Evolutionary conservation across 2,888 invertebrate species (phyloP).

Genomic region (Buathra laborator): DNA sequence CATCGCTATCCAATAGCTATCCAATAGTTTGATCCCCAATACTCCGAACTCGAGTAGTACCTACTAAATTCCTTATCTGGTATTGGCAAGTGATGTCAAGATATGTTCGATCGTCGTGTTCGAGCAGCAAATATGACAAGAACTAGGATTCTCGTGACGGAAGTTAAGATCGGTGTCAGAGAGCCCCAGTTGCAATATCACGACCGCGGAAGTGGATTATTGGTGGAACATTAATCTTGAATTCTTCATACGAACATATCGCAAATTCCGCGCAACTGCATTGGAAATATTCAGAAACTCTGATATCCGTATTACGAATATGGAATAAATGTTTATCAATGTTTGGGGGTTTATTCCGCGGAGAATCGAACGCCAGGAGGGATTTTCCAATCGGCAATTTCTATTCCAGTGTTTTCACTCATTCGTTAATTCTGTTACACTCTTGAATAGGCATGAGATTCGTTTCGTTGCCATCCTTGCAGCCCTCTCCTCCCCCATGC

Average conservation of each 20-base stretch:
- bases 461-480: constrained; percentile 1
- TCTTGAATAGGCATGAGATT: constrained; percentile 41
- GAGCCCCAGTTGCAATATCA: too few species aligned
- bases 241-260: neutral
- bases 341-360: constrained; percentile 8
- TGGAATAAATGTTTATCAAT: constrained; percentile 38
- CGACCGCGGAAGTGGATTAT: too few species aligned
- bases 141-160: neutral
- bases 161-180: neutral
- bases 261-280: neutral
- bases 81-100: neutral
- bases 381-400: constrained; percentile 4
- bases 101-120: neutral
- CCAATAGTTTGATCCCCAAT: neutral
- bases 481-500: neutral
- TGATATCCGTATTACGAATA: neutral
- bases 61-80: neutral
- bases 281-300: neutral
- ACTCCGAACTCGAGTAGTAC: neutral
- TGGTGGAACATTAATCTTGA: neutral
- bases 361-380: constrained; percentile 5
- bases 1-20: neutral
- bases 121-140: neutral
- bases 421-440: constrained; percentile 39
- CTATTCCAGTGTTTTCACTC: constrained; percentile 31